A percentile compares a stretch with the other conserved stretches of the same genome.
phyloP scores from a whole-genome alignment of 2,797 vertebrate species.

The Scolopax rusticola region DNA sequence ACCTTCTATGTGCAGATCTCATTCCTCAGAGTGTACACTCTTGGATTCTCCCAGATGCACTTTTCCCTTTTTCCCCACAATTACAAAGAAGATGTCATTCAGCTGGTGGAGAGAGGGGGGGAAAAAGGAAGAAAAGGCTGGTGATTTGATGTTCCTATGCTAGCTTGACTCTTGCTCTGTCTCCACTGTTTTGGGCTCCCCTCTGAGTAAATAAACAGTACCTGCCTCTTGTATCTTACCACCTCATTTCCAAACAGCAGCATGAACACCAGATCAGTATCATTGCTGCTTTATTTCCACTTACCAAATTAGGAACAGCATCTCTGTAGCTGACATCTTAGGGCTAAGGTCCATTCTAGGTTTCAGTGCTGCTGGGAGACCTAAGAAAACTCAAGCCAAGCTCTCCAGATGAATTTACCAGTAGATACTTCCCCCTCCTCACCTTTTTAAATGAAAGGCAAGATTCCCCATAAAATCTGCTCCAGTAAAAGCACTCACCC shows the following conservation, averaged over 20 bases:
- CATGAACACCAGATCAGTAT: rapidly evolving
- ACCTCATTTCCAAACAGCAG: not conserved
- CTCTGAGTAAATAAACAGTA: slow-evolving; percentile 2
- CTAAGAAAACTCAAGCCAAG: not conserved
- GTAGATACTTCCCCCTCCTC: not conserved
- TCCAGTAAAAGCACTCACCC: rapidly evolving
- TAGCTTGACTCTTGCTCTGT: not conserved
- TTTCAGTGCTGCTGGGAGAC: not conserved
- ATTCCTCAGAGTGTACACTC: rapidly evolving
- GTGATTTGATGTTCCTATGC: not conserved
- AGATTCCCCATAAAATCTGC: not conserved
- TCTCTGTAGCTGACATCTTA: not conserved
- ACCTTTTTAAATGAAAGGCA: not conserved
- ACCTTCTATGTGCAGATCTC: rapidly evolving
- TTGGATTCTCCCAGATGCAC: not conserved
- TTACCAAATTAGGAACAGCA: not conserved
- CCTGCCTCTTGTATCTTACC: not conserved
- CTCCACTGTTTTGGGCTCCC: not conserved
- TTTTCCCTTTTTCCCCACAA: not conserved
- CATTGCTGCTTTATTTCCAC: not conserved
- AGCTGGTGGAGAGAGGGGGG: not conserved
- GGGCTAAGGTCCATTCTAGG: not conserved
- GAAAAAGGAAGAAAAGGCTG: slow-evolving; percentile 41
- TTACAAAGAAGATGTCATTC: not conserved
- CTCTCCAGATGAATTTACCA: not conserved